Conservation (phyloP, 1,140 invertebrate species). For the Brachionus asplanchnoidis region DNA sequence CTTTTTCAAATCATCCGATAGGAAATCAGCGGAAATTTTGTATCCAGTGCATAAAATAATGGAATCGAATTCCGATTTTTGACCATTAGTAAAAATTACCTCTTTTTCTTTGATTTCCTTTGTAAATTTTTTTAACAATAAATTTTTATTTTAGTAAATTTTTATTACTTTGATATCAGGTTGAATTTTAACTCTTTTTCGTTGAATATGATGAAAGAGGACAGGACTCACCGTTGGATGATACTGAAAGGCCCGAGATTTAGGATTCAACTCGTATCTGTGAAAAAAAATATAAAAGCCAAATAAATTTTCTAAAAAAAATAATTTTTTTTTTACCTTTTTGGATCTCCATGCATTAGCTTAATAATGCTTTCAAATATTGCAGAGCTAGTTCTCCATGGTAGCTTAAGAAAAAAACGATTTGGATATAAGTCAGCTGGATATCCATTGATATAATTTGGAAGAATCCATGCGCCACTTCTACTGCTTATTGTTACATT, state of each 20-base stretch:
- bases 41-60: slow-evolving; percentile 41
- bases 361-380: slow-evolving; percentile 49
- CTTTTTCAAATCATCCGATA: slow-evolving; percentile 21
- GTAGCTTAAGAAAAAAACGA: slow-evolving; percentile 48
- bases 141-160: not conserved
- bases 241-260: slow-evolving; percentile 50
- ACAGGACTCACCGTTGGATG: slow-evolving; percentile 54
- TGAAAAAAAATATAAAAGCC: not conserved
- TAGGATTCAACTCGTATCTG: slow-evolving; percentile 53
- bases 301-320: not conserved
- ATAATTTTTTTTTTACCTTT: slow-evolving; percentile 45
- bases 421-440: slow-evolving; percentile 50
- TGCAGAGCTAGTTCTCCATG: slow-evolving; percentile 46
- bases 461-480: slow-evolving; percentile 52
- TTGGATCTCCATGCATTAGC: slow-evolving; percentile 48
- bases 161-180: slow-evolving; percentile 49
- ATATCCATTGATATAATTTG: slow-evolving; percentile 51
- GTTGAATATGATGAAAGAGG: slow-evolving; percentile 52
- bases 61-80: not conserved
- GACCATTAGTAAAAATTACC: not conserved
- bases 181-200: slow-evolving; percentile 48
- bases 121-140: not conserved
- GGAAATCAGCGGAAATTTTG: not conserved
- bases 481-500: slow-evolving; percentile 50
- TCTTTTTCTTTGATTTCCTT: not conserved